Conservation (phyloP, 64 coral and sea anemone genomes). For the Stichodactyla helianthus region DNA sequence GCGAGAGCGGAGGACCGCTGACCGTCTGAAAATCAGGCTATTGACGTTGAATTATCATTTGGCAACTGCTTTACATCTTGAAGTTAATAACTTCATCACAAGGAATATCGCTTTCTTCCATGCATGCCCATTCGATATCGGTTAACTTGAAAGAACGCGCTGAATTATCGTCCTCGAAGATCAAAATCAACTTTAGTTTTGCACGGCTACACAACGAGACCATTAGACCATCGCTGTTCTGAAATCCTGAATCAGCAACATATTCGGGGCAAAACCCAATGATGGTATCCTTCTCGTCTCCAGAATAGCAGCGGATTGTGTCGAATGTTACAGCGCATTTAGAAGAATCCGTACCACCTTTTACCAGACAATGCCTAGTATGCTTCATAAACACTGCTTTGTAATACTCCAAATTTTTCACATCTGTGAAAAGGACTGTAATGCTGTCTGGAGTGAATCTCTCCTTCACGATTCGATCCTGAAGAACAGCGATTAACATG, state of each 20-base stretch:
- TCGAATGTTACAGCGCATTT: not conserved
- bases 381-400: not conserved
- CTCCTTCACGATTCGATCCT: not conserved
- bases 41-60: too few relatives aligned
- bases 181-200: not conserved
- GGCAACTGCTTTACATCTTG: not conserved
- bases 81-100: not conserved
- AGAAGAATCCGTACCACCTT: not conserved
- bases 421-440: not conserved
- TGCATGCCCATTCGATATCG: too few relatives aligned
- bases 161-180: not conserved
- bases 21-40: too few relatives aligned
- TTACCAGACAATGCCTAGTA: not conserved
- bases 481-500: not conserved
- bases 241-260: not conserved
- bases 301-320: not conserved
- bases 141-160: not conserved
- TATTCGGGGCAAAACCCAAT: not conserved
- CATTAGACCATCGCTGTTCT: not conserved
- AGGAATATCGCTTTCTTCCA: not conserved
- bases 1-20: too few relatives aligned
- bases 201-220: not conserved
- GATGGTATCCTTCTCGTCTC: not conserved
- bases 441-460: not conserved
- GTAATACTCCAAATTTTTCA: not conserved